Conservation (phyloP, 2,113 vertebrate genomes). For the Cygnus buccinator region DNA sequence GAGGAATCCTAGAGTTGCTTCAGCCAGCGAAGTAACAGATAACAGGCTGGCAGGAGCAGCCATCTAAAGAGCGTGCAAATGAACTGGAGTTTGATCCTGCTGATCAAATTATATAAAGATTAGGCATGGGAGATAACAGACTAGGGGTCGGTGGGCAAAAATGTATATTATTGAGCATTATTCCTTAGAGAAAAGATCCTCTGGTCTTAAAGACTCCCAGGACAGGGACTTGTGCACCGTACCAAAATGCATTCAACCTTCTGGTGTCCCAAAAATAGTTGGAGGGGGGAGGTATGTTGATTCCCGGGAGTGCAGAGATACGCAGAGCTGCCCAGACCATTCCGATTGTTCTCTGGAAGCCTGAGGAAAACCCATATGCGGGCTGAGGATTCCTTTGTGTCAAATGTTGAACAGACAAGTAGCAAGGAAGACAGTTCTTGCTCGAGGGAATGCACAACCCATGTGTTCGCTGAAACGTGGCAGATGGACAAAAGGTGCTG, state of each 20-base stretch:
- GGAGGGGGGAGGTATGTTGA: neutral
- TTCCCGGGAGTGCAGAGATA: neutral
- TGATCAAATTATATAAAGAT: neutral
- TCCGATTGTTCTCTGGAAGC: neutral
- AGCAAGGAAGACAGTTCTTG: slow-evolving; percentile 47
- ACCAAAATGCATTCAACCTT: neutral
- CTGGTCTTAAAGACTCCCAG: neutral
- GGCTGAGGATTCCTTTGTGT: slow-evolving; percentile 18
- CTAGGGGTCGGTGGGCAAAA: neutral
- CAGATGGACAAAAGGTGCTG: slow-evolving; percentile 60
- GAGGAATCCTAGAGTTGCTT: neutral
- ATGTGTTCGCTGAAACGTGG: slow-evolving; percentile 60
- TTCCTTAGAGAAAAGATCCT: neutral
- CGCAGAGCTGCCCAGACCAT: neutral
- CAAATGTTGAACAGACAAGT: slow-evolving; percentile 22
- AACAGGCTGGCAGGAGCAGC: neutral
- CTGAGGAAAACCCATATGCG: neutral
- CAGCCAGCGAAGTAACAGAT: neutral
- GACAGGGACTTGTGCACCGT: neutral
- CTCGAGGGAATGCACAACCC: slow-evolving; percentile 48
- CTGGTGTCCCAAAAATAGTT: neutral
- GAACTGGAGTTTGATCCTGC: neutral
- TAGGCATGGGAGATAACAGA: neutral
- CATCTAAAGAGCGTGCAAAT: neutral
- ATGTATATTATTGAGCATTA: neutral